A percentile compares a stretch with the other conserved stretches of the same genome.
Evolutionary conservation across 2,888 invertebrate genomes (phyloP).

Genomic region (Anoplius nigerrimus): DNA sequence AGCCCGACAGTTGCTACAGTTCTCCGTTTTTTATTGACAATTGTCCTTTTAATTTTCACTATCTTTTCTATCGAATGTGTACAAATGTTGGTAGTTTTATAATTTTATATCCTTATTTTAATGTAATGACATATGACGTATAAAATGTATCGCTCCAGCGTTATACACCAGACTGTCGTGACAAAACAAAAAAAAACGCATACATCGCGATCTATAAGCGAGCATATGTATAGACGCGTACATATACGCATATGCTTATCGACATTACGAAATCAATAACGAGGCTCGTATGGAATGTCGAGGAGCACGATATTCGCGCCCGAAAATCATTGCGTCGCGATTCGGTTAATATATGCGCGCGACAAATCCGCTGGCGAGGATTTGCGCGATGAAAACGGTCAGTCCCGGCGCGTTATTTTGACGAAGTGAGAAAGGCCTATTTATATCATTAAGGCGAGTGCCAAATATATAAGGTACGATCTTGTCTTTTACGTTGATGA

Average conservation of each 20-base stretch:
- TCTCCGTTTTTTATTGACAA: slow-evolving; percentile 17
- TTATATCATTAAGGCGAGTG: no score
- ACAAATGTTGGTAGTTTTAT: slow-evolving; percentile 73
- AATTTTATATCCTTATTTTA: slow-evolving; percentile 63
- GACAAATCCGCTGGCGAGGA: no score
- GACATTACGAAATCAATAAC: slow-evolving; percentile 11
- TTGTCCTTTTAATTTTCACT: slow-evolving; percentile 25
- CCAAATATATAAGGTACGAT: background rate
- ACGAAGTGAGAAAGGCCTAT: no score
- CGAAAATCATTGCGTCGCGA: no score
- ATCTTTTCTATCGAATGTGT: slow-evolving; percentile 57
- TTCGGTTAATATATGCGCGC: no score
- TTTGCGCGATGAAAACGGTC: no score
- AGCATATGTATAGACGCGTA: background rate
- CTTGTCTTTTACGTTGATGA: background rate
- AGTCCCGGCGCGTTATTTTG: no score
- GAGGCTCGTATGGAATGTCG: slow-evolving; percentile 23
- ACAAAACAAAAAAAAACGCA: slow-evolving; percentile 19
- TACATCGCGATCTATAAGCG: slow-evolving; percentile 14
- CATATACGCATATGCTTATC: background rate
- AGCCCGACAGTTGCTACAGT: slow-evolving; percentile 34
- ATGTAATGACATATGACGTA: slow-evolving; percentile 31
- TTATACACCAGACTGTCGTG: slow-evolving; percentile 1
- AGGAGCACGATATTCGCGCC: no score
- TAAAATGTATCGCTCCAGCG: slow-evolving; percentile 8